Base-by-base conservation (phyloP, 2,888 invertebrate genomes). In the Hyposoter dolosus region DNA sequence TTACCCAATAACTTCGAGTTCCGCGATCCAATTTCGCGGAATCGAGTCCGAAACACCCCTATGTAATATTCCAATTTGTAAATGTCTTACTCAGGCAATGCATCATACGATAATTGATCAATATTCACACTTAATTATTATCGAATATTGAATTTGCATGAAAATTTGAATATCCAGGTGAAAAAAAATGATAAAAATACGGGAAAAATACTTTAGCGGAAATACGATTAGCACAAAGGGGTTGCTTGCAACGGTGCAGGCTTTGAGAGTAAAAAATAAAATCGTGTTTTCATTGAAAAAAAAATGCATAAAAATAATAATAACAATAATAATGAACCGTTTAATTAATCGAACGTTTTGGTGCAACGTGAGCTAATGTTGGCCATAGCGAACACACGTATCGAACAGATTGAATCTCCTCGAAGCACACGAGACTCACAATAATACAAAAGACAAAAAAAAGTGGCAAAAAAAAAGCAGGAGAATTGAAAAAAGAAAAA, bases 361-460 rank as follows among this genome's bases (percentile, higher is more conserved):
- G 15, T 75, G 47, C 50, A 81, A 28, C 75, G 74, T 50, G 63
- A 78, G 68, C 47, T 53, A 69, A 53, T 50, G 60, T 23, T 60
- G n/a, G 72, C 50, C 50, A 65, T 19, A 60, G 23, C 10, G 32
- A 3, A 35, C 43, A 40, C 45, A 19, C 23, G 74, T 79, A 63
- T 81, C 77, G 77, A 50, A 32, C 60, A 69, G 53, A 79, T 79
- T 65, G 47, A 50, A 80, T 65, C 80, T 77, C 74, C 60, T 35
- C 60, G 56, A 28, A 53, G 81, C 77, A 65, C 68, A 47, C 77
- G 50, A 63, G 43, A n/a, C 15, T 68, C 28, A 50, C 63, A 78
- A 82, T 85, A 60, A 63, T 82, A 32, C 56, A 56, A 56, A 68
- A 45, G 50, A 71, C 53, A 9, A 50, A 63, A 76, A 71, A 50